Percentiles rank a stretch among this genome's conserved stretches.
Conservation (phyloP, 1,140 invertebrate genomes). For the Ceratitis capitata region DNA sequence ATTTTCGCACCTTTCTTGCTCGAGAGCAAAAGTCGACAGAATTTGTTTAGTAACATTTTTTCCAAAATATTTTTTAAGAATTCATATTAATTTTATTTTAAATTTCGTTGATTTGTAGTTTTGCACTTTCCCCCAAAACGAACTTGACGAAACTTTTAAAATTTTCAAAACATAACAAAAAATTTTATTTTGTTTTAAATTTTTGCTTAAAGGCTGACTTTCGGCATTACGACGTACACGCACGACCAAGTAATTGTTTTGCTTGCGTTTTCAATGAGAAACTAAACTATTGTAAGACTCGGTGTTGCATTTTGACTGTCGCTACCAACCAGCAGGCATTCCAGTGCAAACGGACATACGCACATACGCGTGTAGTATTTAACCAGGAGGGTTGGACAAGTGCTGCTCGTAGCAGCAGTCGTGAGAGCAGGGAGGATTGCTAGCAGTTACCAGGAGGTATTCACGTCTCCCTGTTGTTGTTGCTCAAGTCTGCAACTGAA, state of each 20-base stretch:
- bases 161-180: not conserved
- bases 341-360: not conserved
- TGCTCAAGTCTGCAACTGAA: not conserved
- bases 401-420: not conserved
- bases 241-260: conserved; percentile 22
- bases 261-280: conserved; percentile 31
- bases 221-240: not conserved
- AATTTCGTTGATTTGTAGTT: not conserved
- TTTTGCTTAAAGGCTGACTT: not conserved
- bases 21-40: not conserved
- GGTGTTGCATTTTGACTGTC: not conserved
- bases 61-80: not conserved
- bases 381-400: not conserved
- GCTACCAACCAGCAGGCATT: not conserved
- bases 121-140: not conserved
- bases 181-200: not conserved
- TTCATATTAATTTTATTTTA: not conserved
- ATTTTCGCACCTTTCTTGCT: too few relatives aligned
- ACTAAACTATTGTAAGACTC: conserved; percentile 2
- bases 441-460: not conserved
- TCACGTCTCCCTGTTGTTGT: not conserved
- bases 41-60: not conserved
- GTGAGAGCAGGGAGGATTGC: not conserved
- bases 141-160: not conserved
- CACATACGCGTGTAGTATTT: not conserved